A percentile compares a stretch with the other conserved stretches of the same genome.
Evolutionary conservation across 2,888 invertebrate genomes (phyloP).

Genomic region (Ennomos quercinarius): DNA sequence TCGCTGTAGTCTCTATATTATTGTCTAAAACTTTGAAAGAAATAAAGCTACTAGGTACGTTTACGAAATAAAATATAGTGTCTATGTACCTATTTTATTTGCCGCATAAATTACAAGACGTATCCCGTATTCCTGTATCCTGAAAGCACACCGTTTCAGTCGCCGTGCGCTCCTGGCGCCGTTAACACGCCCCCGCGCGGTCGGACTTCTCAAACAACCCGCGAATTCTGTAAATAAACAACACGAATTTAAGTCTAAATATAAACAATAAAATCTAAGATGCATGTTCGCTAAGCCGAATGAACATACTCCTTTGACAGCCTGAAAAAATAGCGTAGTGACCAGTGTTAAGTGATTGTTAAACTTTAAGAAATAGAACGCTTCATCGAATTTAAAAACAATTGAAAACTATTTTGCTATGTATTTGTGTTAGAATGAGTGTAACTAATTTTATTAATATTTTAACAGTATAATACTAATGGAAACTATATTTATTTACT

Average conservation of each 20-base stretch:
- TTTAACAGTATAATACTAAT: constrained; percentile 2
- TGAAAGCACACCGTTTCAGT: constrained; percentile 37
- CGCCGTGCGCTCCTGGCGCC: constrained; percentile 34
- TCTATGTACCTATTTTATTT: constrained; percentile 1
- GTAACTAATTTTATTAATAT: not conserved
- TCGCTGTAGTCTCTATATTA: no score
- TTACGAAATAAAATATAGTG: constrained; percentile 1
- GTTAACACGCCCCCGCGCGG: constrained; percentile 30
- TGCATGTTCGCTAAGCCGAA: not conserved
- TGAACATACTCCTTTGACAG: not conserved
- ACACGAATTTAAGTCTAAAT: constrained; percentile 9
- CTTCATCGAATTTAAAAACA: constrained; percentile 15
- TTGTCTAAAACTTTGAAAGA: not conserved
- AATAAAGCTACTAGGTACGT: not conserved
- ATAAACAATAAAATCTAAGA: not conserved
- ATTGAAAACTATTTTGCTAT: constrained; percentile 7
- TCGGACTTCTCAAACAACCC: constrained; percentile 15
- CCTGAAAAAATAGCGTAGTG: not conserved
- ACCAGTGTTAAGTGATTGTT: not conserved
- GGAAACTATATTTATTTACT: no score
- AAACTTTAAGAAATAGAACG: constrained; percentile 8
- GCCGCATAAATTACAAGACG: constrained; percentile 6
- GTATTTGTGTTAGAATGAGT: not conserved
- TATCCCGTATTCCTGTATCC: constrained; percentile 21
- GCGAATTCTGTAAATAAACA: constrained; percentile 35